Percentiles rank a stretch among this genome's conserved stretches.
Evolutionary conservation across 2,797 vertebrate genomes (phyloP).

Genomic region (Salmo trutta): DNA sequence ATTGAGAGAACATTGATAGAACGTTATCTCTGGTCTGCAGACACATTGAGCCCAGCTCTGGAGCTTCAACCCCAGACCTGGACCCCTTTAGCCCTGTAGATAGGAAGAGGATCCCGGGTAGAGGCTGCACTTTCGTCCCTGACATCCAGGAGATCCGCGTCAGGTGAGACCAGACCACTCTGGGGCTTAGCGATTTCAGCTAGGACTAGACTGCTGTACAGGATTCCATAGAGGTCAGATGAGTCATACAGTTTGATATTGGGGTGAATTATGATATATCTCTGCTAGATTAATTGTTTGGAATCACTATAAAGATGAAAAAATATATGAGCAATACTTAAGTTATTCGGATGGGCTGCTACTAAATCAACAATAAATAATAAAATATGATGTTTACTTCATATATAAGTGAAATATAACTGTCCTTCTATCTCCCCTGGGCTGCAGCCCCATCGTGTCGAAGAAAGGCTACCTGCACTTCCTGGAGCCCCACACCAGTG

Average conservation of each 20-base stretch:
- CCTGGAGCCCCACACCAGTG: constrained; percentile 92
- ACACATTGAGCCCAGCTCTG: constrained; percentile 82
- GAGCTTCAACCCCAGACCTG: constrained; percentile 87
- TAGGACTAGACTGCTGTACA: background rate
- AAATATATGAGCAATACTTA: background rate
- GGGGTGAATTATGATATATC: background rate
- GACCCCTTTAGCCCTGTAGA: constrained; percentile 84
- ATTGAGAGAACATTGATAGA: background rate
- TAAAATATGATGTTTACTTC: too few species aligned
- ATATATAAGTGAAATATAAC: background rate
- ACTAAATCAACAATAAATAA: too few species aligned
- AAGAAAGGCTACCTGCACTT: constrained; percentile 98
- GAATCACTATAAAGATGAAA: background rate
- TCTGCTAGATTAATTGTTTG: background rate
- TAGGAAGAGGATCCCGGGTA: constrained; percentile 80
- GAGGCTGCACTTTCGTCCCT: constrained; percentile 85
- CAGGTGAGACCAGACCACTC: constrained; percentile 77
- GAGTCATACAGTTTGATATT: background rate
- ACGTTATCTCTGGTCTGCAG: constrained; percentile 63
- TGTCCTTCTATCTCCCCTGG: constrained; percentile 9
- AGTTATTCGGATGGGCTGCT: too few species aligned
- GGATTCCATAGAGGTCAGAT: background rate
- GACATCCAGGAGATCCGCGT: constrained; percentile 98
- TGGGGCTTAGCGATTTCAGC: background rate
- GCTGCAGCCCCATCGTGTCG: constrained; percentile 91